These are phyloP conservation scores for Pogonocherus hispidulus DNA, from an alignment of 2,888 invertebrate species.

Conservation along the genomic window DNA sequence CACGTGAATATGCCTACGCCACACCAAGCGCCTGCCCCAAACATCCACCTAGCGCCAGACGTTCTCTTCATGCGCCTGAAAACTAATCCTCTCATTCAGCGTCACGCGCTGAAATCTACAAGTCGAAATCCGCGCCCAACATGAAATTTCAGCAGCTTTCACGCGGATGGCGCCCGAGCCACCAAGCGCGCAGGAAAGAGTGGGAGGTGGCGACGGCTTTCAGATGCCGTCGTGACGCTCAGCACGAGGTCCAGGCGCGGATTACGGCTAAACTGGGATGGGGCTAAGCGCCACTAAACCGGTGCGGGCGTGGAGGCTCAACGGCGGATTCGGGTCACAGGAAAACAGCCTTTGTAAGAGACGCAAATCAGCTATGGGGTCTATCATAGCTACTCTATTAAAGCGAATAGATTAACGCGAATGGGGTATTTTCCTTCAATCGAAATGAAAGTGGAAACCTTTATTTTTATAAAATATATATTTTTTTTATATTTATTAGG, in stretches of 20 bases:
- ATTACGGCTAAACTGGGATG: constrained; percentile 33
- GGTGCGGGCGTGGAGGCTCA: constrained; percentile 59
- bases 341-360: constrained; percentile 54
- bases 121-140: constrained; percentile 8
- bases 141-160: constrained; percentile 52
- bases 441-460: too few relatives aligned
- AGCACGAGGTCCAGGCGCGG: constrained; percentile 10
- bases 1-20: not conserved
- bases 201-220: constrained; percentile 51
- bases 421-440: too few relatives aligned
- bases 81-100: constrained; percentile 12
- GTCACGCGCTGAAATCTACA: constrained; percentile 25
- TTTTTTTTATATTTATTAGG: too few relatives aligned
- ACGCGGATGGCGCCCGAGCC: constrained; percentile 55
- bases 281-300: constrained; percentile 34
- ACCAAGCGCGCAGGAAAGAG: constrained; percentile 53
- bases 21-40: constrained; percentile 13
- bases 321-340: constrained; percentile 57
- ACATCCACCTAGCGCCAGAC: constrained; percentile 3
- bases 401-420: too few relatives aligned
- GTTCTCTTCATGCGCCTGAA: constrained; percentile 7
- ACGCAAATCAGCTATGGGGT: too few relatives aligned
- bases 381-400: too few relatives aligned
- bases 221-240: constrained; percentile 53
- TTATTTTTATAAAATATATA: too few relatives aligned